Base-by-base conservation (phyloP, 2,113 vertebrate species). In the Sula dactylatra region DNA sequence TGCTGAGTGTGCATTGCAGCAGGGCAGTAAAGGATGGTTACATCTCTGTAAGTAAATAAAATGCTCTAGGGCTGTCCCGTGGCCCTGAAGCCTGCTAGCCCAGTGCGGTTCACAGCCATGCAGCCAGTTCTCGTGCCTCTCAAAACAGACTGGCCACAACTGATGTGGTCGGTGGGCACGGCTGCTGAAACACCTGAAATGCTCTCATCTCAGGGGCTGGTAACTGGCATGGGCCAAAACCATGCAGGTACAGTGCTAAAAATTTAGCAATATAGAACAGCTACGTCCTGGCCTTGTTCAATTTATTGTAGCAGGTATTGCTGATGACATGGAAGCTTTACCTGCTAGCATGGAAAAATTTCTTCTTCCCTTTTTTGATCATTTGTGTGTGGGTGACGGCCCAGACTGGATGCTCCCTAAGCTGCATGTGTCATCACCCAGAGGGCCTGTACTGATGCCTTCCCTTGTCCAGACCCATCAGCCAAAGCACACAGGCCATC, bases 1-100 rank as follows among this genome's bases (percentile, higher is more conserved):
- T 9, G 13, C 65, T 0, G 3, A 72, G 31, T 6, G 9, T 1
- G 2, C 1, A 0, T 11, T 73, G 70, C 74, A 17, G 27, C 40
- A 54, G n/a, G 10, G 45, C 85, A 62, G 14, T 73, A 47, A 88
- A 76, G 45, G n/a, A 62, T 7, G 50, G 13, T 49, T 58, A 62
- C 21, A 29, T 6, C 31, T 50, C 40, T 32, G 29, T 52, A 56
- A 61, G 31, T 10, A 29, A 82, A 62, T 49, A 27, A 76, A 82
- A 65, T 42, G 47, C 25, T 34, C 31, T 25, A 62, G 40, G 38
- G 7, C 27, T 81, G 26, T 29, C 16, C 16, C 12, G 16, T 54
- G 27, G 25, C n/a, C 25, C 40, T 3, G 5, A 18, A 88, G n/a
- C 38, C 70, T 85, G 26, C 29, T 40, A 67, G n/a, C 6, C 38